A percentile compares a stretch with the other conserved stretches of the same genome.
Conservation (phyloP, 2,797 vertebrate genomes). For the Sebastes hubbsi region DNA sequence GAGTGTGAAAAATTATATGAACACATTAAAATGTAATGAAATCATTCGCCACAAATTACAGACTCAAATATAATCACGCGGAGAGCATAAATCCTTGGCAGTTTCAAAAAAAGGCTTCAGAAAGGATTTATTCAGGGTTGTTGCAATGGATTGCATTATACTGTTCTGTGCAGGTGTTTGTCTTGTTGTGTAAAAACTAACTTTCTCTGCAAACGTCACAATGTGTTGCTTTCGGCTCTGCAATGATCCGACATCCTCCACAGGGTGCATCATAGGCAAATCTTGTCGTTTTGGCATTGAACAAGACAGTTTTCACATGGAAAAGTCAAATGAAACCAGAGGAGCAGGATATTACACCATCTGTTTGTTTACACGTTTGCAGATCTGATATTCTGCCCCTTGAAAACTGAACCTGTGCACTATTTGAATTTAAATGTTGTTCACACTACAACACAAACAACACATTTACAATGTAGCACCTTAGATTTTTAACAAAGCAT, state of each 20-base stretch:
- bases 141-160: neutral
- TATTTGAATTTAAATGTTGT: too few species aligned
- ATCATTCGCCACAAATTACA: neutral
- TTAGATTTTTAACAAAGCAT: neutral
- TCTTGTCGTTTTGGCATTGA: neutral
- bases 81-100: neutral
- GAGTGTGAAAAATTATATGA: neutral
- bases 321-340: neutral
- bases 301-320: neutral
- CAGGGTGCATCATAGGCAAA: neutral
- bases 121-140: neutral
- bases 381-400: neutral
- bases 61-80: neutral
- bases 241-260: neutral
- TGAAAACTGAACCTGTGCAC: neutral
- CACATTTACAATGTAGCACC: neutral
- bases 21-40: neutral
- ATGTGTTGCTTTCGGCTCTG: neutral
- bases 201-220: neutral
- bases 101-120: neutral
- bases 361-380: neutral
- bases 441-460: neutral
- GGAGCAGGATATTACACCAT: neutral
- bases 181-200: neutral
- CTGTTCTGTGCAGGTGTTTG: neutral